Percentiles rank a stretch among this genome's conserved stretches.
phyloP scores from a whole-genome alignment of 2,888 invertebrate genomes.

The Oxycera nigricornis region DNA sequence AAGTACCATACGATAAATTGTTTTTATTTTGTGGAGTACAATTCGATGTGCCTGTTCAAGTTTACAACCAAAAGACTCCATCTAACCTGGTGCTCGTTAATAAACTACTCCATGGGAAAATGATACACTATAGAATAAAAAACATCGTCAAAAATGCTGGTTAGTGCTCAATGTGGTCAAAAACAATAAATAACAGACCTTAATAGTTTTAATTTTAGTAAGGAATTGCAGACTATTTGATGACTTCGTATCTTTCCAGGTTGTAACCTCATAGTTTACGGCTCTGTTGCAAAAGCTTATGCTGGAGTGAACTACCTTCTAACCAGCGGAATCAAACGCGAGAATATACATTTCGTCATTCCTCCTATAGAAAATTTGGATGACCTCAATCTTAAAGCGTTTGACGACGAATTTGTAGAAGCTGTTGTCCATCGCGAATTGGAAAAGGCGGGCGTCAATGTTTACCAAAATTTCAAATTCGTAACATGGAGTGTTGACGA shows the following conservation, averaged over 20 bases:
- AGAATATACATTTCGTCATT: conserved; percentile 62
- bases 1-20: conserved; percentile 65
- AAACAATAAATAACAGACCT: background rate
- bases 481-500: conserved; percentile 54
- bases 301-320: conserved; percentile 63
- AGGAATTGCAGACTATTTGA: too few species aligned
- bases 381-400: conserved; percentile 48
- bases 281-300: conserved; percentile 63
- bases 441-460: conserved; percentile 49
- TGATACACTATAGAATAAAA: conserved; percentile 25
- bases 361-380: conserved; percentile 49
- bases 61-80: conserved; percentile 57
- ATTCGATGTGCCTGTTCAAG: conserved; percentile 64
- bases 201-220: background rate
- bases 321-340: conserved; percentile 60
- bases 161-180: background rate
- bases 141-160: background rate
- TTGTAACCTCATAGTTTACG: conserved; percentile 63
- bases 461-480: conserved; percentile 54
- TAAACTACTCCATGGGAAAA: conserved; percentile 64
- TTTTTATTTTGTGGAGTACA: conserved; percentile 67
- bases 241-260: conserved; percentile 17
- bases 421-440: conserved; percentile 51
- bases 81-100: conserved; percentile 71
- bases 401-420: conserved; percentile 51